Evolutionary conservation across 2,113 vertebrate species (phyloP).

Genomic region (Balaenoptera acutorostrata): DNA sequence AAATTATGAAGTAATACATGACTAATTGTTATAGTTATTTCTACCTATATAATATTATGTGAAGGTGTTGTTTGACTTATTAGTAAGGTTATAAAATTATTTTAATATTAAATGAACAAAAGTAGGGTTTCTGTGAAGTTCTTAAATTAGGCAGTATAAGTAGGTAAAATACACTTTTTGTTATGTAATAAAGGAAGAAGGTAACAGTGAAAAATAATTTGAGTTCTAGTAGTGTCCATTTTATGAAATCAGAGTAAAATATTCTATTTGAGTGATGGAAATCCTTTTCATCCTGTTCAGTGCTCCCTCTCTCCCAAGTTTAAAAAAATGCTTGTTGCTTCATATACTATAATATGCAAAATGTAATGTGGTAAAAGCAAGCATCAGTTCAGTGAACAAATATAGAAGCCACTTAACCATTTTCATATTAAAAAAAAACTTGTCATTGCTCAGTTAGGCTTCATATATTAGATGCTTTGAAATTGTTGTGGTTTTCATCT

Average conservation of each 20-base stretch:
- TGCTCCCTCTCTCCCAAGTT: not conserved
- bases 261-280: not conserved
- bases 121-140: not conserved
- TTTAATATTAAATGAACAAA: constrained; percentile 43
- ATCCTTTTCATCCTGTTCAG: not conserved
- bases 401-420: not conserved
- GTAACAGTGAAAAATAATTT: not conserved
- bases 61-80: not conserved
- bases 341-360: not conserved
- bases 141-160: not conserved
- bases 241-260: not conserved
- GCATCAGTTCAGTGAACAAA: constrained; percentile 12
- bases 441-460: not conserved
- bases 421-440: not conserved
- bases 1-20: not conserved
- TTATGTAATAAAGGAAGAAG: not conserved
- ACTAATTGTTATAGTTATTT: constrained; percentile 1
- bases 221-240: not conserved
- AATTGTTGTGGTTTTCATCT: constrained; percentile 22
- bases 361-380: not conserved
- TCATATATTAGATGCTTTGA: constrained; percentile 31
- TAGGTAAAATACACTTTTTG: not conserved
- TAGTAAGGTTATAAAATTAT: not conserved
- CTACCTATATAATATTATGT: not conserved
- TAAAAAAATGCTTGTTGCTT: constrained; percentile 5